Conservation (phyloP, 2,888 invertebrate species). For the Chelonus formosanus region DNA sequence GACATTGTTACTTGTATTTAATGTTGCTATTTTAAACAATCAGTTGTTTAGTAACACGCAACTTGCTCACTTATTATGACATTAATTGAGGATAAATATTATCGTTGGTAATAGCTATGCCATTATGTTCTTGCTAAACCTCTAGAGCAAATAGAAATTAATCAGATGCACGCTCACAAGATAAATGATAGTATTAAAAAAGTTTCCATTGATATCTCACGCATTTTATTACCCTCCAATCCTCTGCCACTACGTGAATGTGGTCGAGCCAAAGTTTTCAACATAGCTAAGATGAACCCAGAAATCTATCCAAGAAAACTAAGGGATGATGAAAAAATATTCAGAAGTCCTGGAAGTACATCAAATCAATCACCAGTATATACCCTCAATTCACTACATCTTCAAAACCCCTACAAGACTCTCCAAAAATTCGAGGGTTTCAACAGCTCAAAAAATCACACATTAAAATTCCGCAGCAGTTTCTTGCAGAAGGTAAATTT, state of each 20-base stretch:
- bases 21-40: no score
- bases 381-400: slow-evolving; percentile 48
- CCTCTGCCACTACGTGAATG: neutral
- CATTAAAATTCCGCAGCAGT: slow-evolving; percentile 37
- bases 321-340: slow-evolving; percentile 31
- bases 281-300: slow-evolving; percentile 32
- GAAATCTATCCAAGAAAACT: slow-evolving; percentile 30
- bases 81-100: slow-evolving; percentile 24
- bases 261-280: neutral
- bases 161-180: no score
- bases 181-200: no score
- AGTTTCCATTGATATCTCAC: no score
- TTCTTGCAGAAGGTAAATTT: slow-evolving; percentile 38
- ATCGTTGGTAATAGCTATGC: slow-evolving; percentile 6
- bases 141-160: no score
- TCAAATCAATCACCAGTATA: slow-evolving; percentile 36
- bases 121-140: slow-evolving; percentile 6
- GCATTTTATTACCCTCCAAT: no score
- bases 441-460: slow-evolving; percentile 9
- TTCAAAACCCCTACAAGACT: slow-evolving; percentile 50
- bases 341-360: slow-evolving; percentile 41
- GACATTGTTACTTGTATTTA: no score
- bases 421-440: slow-evolving; percentile 48
- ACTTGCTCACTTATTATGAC: slow-evolving; percentile 4
- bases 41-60: slow-evolving; percentile 4